Evolutionary conservation across 2,113 vertebrate species (phyloP).

Genomic region (Gasterosteus nipponicus): DNA sequence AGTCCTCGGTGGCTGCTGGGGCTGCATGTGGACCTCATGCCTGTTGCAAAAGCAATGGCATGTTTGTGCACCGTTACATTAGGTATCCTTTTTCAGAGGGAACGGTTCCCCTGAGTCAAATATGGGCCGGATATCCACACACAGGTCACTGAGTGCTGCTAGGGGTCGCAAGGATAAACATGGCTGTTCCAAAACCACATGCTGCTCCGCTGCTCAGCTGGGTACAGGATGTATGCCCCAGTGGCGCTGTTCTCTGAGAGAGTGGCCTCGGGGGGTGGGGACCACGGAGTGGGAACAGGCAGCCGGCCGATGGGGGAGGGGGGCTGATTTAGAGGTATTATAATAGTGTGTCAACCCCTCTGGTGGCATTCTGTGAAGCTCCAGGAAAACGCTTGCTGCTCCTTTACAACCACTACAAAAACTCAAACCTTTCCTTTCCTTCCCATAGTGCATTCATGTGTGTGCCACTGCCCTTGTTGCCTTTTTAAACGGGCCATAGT

Average conservation of each 20-base stretch:
- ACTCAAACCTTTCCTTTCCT: slow-evolving; percentile 26
- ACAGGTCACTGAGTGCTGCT: slow-evolving; percentile 92
- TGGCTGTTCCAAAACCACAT: slow-evolving; percentile 90
- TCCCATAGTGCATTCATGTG: slow-evolving; percentile 65
- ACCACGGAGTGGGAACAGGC: slow-evolving; percentile 47
- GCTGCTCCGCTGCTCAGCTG: slow-evolving; percentile 86
- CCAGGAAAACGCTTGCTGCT: slow-evolving; percentile 13
- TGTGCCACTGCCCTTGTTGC: slow-evolving; percentile 59
- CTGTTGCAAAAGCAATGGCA: slow-evolving; percentile 94
- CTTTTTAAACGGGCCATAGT: slow-evolving; percentile 55
- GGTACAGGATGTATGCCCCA: slow-evolving; percentile 84
- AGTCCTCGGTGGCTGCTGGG: slow-evolving; percentile 67
- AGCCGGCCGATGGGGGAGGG: slow-evolving; percentile 20
- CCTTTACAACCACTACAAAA: slow-evolving; percentile 27
- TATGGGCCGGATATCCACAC: slow-evolving; percentile 96
- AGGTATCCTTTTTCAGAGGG: slow-evolving; percentile 98
- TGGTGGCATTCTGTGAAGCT: slow-evolving; percentile 37
- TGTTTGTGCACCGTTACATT: slow-evolving; percentile 97
- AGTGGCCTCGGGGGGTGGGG: slow-evolving; percentile 66
- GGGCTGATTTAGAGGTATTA: slow-evolving; percentile 39
- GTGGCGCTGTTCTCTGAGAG: slow-evolving; percentile 74
- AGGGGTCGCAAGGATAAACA: slow-evolving; percentile 88
- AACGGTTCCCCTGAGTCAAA: slow-evolving; percentile 95
- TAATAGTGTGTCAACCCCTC: slow-evolving; percentile 10
- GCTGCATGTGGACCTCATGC: slow-evolving; percentile 84